Evolutionary conservation across 2,113 vertebrate species (phyloP), one percentile per base, ranked within the genome.

Genomic region (Aptenodytes forsteri): DNA sequence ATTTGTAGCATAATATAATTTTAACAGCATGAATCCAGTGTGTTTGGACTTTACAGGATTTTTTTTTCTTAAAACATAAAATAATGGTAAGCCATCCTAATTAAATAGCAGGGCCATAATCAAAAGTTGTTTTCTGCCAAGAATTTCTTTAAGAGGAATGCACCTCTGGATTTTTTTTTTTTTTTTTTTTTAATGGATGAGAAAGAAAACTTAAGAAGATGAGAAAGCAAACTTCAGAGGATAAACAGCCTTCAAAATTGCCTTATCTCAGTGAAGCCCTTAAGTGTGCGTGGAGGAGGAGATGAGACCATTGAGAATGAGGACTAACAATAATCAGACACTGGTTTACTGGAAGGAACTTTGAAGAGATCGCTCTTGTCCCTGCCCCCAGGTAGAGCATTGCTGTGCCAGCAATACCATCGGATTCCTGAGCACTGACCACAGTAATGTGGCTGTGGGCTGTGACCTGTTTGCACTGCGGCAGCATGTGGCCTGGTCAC

Each of bases 371-470:
- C 0, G 0, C 7, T 58, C 19, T 65, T 80, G 32, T 47, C 26
- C 29, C 34, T 90, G 16, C 8, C 22, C 18, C n/a, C 32, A 67
- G 46, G 32, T 50, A 21, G 58, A 83, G 8, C 44, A 36, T 55
- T 1, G 0, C 47, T 52, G 42, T 59, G 11, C 27, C 73, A 64
- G 8, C 13, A 47, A 27, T 10, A 14, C 22, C 1, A 0, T 29
- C 42, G 65, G 19, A 44, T 52, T 52, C 50, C 44, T 66, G 40
- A 67, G 47, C 12, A 13, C 1, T 30, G 30, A 50, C 62, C 66
- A 26, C 71, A 52, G 36, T 12, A 44, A 49, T 1, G 13, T 84
- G 42, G 13, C 42, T 71, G 32, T 84, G 66, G 27, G 54, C 44
- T n/a, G n/a, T n/a, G n/a, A 55, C 38, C 16, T 26, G 2, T 64